Conservation (phyloP, 2,797 vertebrate species). For the Rhinella marina region DNA sequence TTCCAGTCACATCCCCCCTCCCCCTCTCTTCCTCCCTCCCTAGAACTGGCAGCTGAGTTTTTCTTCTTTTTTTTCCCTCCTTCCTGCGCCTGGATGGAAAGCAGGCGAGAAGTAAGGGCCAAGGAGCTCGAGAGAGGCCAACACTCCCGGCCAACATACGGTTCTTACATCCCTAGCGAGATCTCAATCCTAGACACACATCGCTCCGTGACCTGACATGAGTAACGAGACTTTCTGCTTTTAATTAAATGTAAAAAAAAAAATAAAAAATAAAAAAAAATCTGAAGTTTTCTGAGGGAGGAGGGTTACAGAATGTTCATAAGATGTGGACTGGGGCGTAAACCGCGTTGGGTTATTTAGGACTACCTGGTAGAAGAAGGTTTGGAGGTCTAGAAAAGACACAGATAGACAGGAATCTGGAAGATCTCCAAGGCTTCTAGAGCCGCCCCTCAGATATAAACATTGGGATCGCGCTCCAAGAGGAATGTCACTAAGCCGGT, state of each 20-base stretch:
- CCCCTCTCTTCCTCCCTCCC: conserved; percentile 25
- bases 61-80: not conserved
- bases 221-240: conserved; percentile 36
- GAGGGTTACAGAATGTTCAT: not conserved
- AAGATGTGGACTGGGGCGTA: not conserved
- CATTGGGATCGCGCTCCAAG: not conserved
- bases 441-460: conserved; percentile 16
- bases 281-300: conserved; percentile 1
- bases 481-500: conserved; percentile 48
- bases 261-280: not conserved
- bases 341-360: conserved; percentile 16
- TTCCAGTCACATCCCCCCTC: conserved; percentile 34
- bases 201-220: conserved; percentile 34
- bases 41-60: conserved; percentile 21
- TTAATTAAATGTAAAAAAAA: conserved; percentile 35
- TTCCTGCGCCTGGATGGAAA: conserved; percentile 45
- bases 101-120: conserved; percentile 41
- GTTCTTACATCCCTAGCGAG: conserved; percentile 25
- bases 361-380: not conserved
- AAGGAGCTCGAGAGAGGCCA: conserved; percentile 61
- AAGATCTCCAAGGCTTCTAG: not conserved
- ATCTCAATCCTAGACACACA: conserved; percentile 34
- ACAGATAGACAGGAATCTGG: not conserved
- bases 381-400: not conserved
- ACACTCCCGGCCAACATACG: conserved; percentile 26